phyloP scores from a whole-genome alignment of 2,113 vertebrate species.

The Toxostoma redivivum region DNA sequence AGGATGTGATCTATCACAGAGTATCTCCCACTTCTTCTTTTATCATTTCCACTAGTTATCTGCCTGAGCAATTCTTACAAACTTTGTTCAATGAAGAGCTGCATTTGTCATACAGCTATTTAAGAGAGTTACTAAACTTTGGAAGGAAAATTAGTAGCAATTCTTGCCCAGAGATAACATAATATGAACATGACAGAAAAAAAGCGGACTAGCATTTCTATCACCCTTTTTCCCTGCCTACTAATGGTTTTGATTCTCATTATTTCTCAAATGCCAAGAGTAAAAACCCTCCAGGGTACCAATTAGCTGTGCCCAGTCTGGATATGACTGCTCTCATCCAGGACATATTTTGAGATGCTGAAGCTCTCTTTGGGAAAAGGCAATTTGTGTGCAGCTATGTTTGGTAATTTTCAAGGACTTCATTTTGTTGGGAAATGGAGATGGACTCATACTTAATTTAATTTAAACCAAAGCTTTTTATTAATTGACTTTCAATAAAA shows the following conservation, averaged over 20 bases:
- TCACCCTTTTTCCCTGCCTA: slow-evolving; percentile 7
- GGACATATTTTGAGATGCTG: slow-evolving; percentile 29
- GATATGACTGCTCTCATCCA: slow-evolving; percentile 14
- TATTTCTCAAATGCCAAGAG: slow-evolving; percentile 61
- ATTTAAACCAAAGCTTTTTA: slow-evolving; percentile 52
- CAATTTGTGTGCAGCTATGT: slow-evolving; percentile 71
- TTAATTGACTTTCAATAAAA: slow-evolving; percentile 46
- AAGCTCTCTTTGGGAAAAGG: slow-evolving; percentile 66
- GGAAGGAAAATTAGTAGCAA: background rate
- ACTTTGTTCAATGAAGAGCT: background rate
- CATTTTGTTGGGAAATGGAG: background rate
- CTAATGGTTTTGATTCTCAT: slow-evolving; percentile 60
- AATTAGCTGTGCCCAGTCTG: slow-evolving; percentile 62
- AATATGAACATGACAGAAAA: slow-evolving; percentile 35
- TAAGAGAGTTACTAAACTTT: background rate
- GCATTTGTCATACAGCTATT: background rate
- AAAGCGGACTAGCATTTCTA: background rate
- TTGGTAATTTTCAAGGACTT: slow-evolving; percentile 55
- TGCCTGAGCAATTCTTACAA: slow-evolving; percentile 9
- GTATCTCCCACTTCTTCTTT: background rate
- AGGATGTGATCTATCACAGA: background rate
- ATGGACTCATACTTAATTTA: slow-evolving; percentile 44
- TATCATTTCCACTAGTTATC: background rate
- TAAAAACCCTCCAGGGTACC: slow-evolving; percentile 59
- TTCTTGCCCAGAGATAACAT: slow-evolving; percentile 23